Evolutionary conservation across 2,797 vertebrate species (phyloP).

Genomic region (Orientallactaga sibirica): DNA sequence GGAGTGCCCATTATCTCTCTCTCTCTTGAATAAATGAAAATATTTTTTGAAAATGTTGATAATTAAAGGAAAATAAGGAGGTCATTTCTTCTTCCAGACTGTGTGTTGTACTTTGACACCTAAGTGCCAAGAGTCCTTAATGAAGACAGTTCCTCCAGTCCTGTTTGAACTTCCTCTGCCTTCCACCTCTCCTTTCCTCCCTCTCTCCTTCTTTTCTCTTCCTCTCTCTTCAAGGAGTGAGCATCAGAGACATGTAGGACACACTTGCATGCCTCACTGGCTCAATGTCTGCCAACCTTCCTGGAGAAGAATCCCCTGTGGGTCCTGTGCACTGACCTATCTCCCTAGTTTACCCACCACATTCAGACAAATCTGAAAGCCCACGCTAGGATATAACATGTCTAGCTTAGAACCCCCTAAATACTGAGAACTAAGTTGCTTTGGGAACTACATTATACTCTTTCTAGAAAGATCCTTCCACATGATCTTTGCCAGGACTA

Average conservation of each 20-base stretch:
- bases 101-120: neutral
- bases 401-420: neutral
- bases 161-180: neutral
- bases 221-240: neutral
- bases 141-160: neutral
- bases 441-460: neutral
- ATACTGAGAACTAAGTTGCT: neutral
- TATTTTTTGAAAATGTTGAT: neutral
- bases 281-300: neutral
- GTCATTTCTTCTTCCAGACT: neutral
- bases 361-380: no score
- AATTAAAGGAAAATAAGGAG: neutral
- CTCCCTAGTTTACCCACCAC: neutral
- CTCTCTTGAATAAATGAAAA: no score
- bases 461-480: slow-evolving; percentile 3
- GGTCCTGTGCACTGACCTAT: neutral
- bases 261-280: neutral
- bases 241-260: neutral
- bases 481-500: neutral
- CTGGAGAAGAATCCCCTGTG: neutral
- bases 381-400: neutral
- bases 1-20: no score
- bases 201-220: neutral
- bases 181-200: no score
- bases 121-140: neutral